Evolutionary conservation across 2,888 invertebrate species (phyloP), one percentile per base, ranked within the genome.

Genomic region (Disparrhopalites patrizii): DNA sequence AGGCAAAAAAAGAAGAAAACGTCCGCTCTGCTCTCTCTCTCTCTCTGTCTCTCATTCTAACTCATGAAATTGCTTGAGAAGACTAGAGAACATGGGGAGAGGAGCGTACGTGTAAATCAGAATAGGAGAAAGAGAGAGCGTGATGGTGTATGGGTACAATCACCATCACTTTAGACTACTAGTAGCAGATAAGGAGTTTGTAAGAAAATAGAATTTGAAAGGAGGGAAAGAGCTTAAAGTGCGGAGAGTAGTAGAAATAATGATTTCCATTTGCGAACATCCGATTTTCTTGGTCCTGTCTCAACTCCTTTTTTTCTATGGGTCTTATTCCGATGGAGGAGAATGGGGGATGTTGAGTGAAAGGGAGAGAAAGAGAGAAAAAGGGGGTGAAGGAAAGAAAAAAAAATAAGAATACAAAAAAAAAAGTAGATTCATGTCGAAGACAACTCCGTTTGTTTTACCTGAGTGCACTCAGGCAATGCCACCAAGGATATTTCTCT

Each of bases 171-270:
- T n/a, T n/a, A n/a, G n/a, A n/a, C n/a, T n/a, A n/a, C n/a, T n/a
- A n/a, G n/a, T n/a, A n/a, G n/a, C n/a, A n/a, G n/a, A n/a, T n/a
- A n/a, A n/a, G n/a, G n/a, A n/a, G n/a, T n/a, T n/a, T n/a, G n/a
- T n/a, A n/a, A n/a, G 40, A 40, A 40, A 13, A 7, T 3, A 40
- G 40, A 40, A 15, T 40, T 40, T 40, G 4, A 40, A 10, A 40
- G n/a, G 43, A 38, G 25, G 27, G 23, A 13, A 38, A 8, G 25
- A 38, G 23, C n/a, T 36, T 56, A 38, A 56, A 56, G 40, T 38
- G 38, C 56, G 15, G 36, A 33, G 40, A 3, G 57, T 43, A 58
- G 57, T 58, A 40, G 55, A 58, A 58, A 58, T 58, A 58, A 58
- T 58, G 36, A 36, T 58, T 43, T 40, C 38, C 40, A 58, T 18